Evolutionary conservation across 1,140 invertebrate species (phyloP).

Genomic region (Trachymyrmex cornetzi): DNA sequence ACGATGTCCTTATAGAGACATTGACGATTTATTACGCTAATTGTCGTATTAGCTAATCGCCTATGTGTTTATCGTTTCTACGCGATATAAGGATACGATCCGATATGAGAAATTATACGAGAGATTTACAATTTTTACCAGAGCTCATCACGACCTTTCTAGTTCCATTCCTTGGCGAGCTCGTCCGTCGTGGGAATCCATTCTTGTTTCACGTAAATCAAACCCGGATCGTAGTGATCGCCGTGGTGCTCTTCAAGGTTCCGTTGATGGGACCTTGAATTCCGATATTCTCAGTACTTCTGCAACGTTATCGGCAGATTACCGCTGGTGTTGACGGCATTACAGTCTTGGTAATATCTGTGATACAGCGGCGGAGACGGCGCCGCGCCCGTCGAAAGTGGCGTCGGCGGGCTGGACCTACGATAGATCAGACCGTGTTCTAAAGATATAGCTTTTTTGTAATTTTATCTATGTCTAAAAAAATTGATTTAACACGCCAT

Average conservation of each 20-base stretch:
- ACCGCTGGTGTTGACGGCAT: constrained; percentile 84
- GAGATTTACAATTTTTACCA: constrained; percentile 39
- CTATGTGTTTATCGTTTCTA: constrained; percentile 13
- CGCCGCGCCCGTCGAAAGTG: constrained; percentile 83
- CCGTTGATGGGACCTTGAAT: constrained; percentile 84
- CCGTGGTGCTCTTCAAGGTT: constrained; percentile 77
- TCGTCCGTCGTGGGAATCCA: constrained; percentile 83
- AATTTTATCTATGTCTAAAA: neutral
- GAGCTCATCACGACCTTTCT: constrained; percentile 41
- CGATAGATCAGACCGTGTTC: constrained; percentile 55
- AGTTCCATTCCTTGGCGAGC: constrained; percentile 83
- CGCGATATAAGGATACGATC: neutral
- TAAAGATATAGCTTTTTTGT: constrained; percentile 1
- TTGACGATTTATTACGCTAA: constrained; percentile 29
- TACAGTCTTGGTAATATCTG: constrained; percentile 86
- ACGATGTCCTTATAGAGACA: neutral
- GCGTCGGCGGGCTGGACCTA: constrained; percentile 85
- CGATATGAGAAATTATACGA: neutral
- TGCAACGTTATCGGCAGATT: constrained; percentile 86
- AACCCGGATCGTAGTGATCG: constrained; percentile 78
- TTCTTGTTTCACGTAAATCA: constrained; percentile 85
- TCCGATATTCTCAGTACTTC: constrained; percentile 86
- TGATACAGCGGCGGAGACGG: constrained; percentile 85
- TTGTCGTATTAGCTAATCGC: constrained; percentile 22
- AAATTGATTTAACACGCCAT: neutral